Evolutionary conservation across 2,888 invertebrate genomes (phyloP), one percentile per base, ranked within the genome.

Genomic region (Tridacna gigas): DNA sequence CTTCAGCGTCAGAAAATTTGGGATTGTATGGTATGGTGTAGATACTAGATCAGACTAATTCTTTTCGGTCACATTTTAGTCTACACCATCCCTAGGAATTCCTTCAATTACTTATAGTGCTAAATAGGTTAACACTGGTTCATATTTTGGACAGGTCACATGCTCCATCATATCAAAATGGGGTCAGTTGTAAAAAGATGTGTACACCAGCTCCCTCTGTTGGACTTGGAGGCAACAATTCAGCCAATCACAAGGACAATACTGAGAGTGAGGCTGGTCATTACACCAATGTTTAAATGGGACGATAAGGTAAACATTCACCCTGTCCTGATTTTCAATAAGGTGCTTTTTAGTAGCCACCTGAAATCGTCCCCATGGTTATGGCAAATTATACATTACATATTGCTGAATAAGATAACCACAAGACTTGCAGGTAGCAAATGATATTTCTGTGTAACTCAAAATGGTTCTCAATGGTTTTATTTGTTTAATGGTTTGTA

Each of bases 181-280:
- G 98, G 97, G 0, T 95, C 96, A 4, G 95, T 96, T 48, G 96
- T 99, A 0, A 97, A 98, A 94, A 97, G 97, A 90, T 98, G 97
- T 90, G 97, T 98, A 0, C 96, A 97, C 25, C 97, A 98, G 91
- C 96, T 99, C 91, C 99, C 99, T 0, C 92, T 96, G 0, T 94
- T 99, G 4, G 97, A 97, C 48, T 96, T 99, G 92, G 97, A 98
- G 48, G 97, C 98, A 0, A 96, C 95, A 47, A 95, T 99, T 13
- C 99, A 99, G 93, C 99, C 99, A 0, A 99, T 99, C 89, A 99
- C 99, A 0, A 96, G 98, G 71, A 98, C 98, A 0, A 94, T 94
- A 26, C 92, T 94, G 74, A 97, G 91, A 86, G 97, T 99, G 89
- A 96, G 97, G 82, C 96, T 99, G 20, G 96, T 96, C 77, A 96